phyloP scores from a whole-genome alignment of 2,113 vertebrate genomes.

The Nesoenas mayeri region DNA sequence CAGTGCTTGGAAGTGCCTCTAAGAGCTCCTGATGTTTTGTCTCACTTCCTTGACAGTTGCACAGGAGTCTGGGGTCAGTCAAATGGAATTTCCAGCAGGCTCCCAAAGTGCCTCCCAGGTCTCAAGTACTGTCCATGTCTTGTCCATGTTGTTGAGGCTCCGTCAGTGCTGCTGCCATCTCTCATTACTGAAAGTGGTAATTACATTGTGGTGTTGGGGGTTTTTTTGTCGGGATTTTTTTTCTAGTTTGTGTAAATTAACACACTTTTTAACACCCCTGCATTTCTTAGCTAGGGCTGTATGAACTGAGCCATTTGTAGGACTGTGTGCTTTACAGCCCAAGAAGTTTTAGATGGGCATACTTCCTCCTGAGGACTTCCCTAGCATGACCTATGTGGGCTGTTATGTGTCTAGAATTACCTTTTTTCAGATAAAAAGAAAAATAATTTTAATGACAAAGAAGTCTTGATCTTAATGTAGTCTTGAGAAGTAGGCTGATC shows the following conservation, averaged over 20 bases:
- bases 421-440: background rate
- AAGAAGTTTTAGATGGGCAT: background rate
- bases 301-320: background rate
- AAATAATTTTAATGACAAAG: background rate
- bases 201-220: background rate
- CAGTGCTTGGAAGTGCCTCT: background rate
- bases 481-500: background rate
- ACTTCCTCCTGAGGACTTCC: background rate
- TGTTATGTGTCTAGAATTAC: background rate
- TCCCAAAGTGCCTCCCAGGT: slow-evolving; percentile 41
- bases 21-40: background rate
- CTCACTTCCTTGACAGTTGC: slow-evolving; percentile 73
- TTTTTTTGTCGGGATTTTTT: background rate
- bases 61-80: slow-evolving; percentile 79
- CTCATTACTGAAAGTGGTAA: slow-evolving; percentile 90
- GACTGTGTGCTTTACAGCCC: background rate
- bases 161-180: slow-evolving; percentile 96
- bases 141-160: slow-evolving; percentile 91
- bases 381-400: background rate
- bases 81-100: background rate
- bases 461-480: background rate
- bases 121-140: slow-evolving; percentile 85
- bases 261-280: background rate
- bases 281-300: background rate
- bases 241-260: background rate